Evolutionary conservation across 2,113 vertebrate species (phyloP), one percentile per base, ranked within the genome.

Genomic region (Neogobius melanostomus): DNA sequence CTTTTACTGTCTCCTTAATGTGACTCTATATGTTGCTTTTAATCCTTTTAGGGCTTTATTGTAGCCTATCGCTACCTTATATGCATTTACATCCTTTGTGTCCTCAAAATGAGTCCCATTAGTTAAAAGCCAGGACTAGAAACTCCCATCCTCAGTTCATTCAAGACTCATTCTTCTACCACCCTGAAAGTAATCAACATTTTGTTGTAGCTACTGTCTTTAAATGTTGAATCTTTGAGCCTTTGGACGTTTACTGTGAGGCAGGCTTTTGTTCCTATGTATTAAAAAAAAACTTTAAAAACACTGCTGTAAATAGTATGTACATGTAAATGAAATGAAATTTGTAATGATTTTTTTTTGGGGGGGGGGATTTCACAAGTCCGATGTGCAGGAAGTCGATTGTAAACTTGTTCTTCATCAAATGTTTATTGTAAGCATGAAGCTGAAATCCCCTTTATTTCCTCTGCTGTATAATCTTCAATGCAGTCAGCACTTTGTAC

Each of bases 21-120:
- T 28, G 17, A 56, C 11, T 53, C 12, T 8, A 53, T 3, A 53
- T 6, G 17, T 56, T 56, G 11, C 47, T 49, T 76, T 72, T 0
- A 66, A 77, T 36, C 61, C 65, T 64, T 72, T 75, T 89, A 90
- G 87, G 89, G 87, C 89, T 90, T 81, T 75, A 81, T 81, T 57
- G 42, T 59, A 45, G 36, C 28, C 0, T 46, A 69, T 75, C 16
- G 36, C 48, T 52, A 59, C 71, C 71, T 74, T 77, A 84, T 75
- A 89, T 90, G 89, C 89, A 88, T 90, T 85, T 84, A 69, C 68
- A 5, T 36, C 21, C 52, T 79, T 60, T 72, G 79, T 67, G 76
- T 75, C 28, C 28, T 36, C 28, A 36, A 36, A 36, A 36, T 53
- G 66, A 59, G 79, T 69, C 3, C 11, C 17, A 36, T 54, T 42